Percentiles rank a stretch among this genome's conserved stretches.
These are phyloP conservation scores for Lynx canadensis DNA, from an alignment of 2,113 vertebrate genomes.

Conservation along the genomic window DNA sequence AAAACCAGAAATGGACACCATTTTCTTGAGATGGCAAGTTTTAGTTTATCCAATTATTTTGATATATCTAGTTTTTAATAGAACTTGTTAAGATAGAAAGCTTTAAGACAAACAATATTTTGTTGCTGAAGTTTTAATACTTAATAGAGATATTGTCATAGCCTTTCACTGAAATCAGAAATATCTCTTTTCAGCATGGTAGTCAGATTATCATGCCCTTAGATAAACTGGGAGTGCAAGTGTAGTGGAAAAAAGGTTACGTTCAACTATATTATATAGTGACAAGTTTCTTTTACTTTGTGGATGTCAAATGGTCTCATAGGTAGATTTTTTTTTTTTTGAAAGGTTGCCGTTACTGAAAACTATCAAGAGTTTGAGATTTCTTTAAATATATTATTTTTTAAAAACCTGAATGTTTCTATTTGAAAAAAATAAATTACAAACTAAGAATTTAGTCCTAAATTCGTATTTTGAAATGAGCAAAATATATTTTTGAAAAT, in stretches of 20 bases:
- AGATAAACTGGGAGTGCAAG: not conserved
- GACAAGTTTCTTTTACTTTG: not conserved
- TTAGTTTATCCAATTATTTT: not conserved
- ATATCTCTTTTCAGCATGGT: not conserved
- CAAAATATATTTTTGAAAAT: not conserved
- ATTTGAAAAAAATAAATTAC: not conserved
- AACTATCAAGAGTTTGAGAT: not conserved
- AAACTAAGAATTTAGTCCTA: not conserved
- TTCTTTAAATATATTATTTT: conserved; percentile 37
- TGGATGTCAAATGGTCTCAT: not conserved
- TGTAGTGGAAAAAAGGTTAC: not conserved
- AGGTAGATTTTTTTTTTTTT: not conserved
- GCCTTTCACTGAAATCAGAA: not conserved
- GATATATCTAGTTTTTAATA: not conserved
- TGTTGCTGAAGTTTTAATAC: conserved; percentile 19
- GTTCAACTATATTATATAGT: not conserved
- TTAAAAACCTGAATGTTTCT: not conserved
- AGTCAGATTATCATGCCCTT: not conserved
- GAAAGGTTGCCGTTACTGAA: not conserved
- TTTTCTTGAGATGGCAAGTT: not conserved
- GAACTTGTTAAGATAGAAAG: conserved; percentile 3
- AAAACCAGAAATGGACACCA: not conserved
- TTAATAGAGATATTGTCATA: not conserved
- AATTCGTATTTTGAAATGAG: not conserved
- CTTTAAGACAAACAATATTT: conserved; percentile 6